These are phyloP conservation scores for Calameuta filiformis DNA, from an alignment of 2,888 invertebrate species.

Conservation along the genomic window DNA sequence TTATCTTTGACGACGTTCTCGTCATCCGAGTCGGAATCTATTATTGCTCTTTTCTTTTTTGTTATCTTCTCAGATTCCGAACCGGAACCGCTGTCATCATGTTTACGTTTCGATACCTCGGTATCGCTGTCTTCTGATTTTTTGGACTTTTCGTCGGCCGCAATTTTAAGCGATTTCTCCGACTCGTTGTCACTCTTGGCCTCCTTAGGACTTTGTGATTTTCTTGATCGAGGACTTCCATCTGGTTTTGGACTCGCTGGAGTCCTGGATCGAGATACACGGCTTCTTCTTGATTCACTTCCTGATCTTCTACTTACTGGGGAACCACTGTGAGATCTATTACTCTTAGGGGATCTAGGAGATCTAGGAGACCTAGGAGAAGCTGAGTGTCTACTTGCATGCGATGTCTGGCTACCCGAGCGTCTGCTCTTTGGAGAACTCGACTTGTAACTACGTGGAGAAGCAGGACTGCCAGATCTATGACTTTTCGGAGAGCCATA, in stretches of 20 bases:
- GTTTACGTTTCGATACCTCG: constrained; percentile 59
- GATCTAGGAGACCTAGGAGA: constrained; percentile 49
- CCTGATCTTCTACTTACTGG: constrained; percentile 38
- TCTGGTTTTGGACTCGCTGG: constrained; percentile 30
- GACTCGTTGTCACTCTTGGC: constrained; percentile 50
- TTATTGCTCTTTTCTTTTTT: constrained; percentile 69
- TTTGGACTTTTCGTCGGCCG: constrained; percentile 21
- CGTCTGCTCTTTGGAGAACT: constrained; percentile 42
- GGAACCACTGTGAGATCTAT: constrained; percentile 37
- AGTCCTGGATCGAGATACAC: constrained; percentile 35
- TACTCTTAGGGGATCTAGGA: constrained; percentile 46
- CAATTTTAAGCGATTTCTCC: constrained; percentile 45
- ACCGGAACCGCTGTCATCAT: constrained; percentile 54
- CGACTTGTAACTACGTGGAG: constrained; percentile 33
- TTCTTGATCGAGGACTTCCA: constrained; percentile 28
- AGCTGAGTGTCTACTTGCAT: constrained; percentile 18
- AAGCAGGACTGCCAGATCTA: constrained; percentile 42
- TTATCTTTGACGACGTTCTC: constrained; percentile 56
- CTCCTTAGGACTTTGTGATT: constrained; percentile 41
- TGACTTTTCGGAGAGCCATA: constrained; percentile 48
- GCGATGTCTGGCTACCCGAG: constrained; percentile 51
- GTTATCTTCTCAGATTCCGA: constrained; percentile 49
- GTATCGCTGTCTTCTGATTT: constrained; percentile 58
- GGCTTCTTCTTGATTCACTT: constrained; percentile 32
- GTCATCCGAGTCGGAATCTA: constrained; percentile 79